Base-by-base conservation (phyloP, 2,113 vertebrate species). In the Tyto alba region DNA sequence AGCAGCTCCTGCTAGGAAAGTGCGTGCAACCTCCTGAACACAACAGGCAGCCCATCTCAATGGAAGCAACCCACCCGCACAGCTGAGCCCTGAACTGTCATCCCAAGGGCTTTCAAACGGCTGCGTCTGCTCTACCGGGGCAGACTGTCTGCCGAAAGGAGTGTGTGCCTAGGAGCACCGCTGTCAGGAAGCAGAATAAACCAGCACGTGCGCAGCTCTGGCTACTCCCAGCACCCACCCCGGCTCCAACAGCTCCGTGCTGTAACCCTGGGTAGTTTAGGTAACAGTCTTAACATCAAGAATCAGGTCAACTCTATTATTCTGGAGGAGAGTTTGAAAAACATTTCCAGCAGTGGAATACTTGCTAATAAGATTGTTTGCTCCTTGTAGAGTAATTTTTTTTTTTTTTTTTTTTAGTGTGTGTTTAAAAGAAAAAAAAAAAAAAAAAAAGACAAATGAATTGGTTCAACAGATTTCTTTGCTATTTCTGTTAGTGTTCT, bases 241-340 rank as follows among this genome's bases (percentile, higher is more conserved):
- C 34, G 26, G 80, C 75, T 32, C 48, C 4, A 26, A 1, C 0
- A 11, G 32, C 79, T 57, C 53, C 1, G 5, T 2, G 90, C 38
- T 16, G 2, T 1, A 2, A 9, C 48, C 36, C 29, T 0, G 4
- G 3, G 41, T 2, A 16, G 64, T 62, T 66, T 2, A 59, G 55
- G n/a, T 10, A 40, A 36, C 32, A 17, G 40, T 7, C 38, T 34
- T 40, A 59, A 69, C 26, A n/a, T 13, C 85, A 53, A 40, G 40
- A 64, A 50, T 41, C 68, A 76, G n/a, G 26, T 41, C 57, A 64
- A 19, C 68, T 48, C 68, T 43, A 2, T 23, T 76, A 17, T 48
- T n/a, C 63, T 18, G 10, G 38, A 64, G 72, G 6, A 48, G 43
- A 64, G 20, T 19, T 15, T 36, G 32, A 48, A 75, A 30, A 85